phyloP scores from a whole-genome alignment of 2,113 vertebrate genomes.

The Arvicanthis niloticus region DNA sequence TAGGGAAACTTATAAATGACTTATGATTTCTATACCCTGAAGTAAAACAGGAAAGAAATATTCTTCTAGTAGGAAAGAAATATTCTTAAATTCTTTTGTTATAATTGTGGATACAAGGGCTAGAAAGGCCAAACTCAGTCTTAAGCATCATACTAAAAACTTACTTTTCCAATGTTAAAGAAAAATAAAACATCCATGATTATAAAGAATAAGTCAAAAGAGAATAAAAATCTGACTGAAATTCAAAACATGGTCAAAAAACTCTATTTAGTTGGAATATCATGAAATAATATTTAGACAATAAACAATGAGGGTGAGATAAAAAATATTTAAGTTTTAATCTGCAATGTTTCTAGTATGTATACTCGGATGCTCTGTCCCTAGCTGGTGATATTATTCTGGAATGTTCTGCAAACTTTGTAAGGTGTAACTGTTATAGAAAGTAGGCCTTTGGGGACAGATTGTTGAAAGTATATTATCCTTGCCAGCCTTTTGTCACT shows the following conservation, averaged over 20 bases:
- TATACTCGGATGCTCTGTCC: background rate
- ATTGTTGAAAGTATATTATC: background rate
- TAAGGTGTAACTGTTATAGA: background rate
- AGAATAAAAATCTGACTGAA: background rate
- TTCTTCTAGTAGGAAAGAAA: slow-evolving; percentile 9
- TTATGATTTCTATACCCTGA: slow-evolving; percentile 45
- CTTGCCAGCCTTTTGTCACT: background rate
- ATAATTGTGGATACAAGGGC: background rate
- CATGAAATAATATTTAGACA: background rate
- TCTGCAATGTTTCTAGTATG: background rate
- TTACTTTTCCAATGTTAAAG: slow-evolving; percentile 15
- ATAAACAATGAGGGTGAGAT: background rate
- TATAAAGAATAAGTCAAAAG: background rate
- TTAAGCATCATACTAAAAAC: background rate
- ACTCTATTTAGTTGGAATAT: background rate
- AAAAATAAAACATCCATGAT: background rate
- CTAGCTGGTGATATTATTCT: background rate
- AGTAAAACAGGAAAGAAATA: background rate
- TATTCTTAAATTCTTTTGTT: background rate
- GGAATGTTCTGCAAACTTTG: background rate
- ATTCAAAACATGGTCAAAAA: background rate
- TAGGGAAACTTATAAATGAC: slow-evolving; percentile 41
- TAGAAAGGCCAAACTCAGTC: background rate
- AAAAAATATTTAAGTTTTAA: background rate
- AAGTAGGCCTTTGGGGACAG: background rate